phyloP scores from a whole-genome alignment of 2,113 vertebrate genomes.

The Crotalus viridis region DNA sequence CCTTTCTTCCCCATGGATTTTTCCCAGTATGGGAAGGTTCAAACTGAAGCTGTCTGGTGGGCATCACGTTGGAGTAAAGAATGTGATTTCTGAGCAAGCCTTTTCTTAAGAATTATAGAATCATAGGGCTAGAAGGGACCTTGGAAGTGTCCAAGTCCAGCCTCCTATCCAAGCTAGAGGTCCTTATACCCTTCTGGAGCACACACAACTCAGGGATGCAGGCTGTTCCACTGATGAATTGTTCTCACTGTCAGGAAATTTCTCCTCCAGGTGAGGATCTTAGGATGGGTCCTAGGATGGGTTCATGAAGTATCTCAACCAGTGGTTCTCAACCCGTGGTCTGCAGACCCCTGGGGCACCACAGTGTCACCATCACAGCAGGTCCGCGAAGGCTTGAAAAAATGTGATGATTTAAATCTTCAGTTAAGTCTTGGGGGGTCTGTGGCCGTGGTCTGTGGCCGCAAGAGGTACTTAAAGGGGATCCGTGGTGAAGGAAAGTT shows the following conservation, averaged over 20 bases:
- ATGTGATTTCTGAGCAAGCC: neutral
- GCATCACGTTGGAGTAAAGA: neutral
- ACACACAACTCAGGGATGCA: neutral
- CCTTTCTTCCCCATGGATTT: neutral
- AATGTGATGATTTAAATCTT: too few species aligned
- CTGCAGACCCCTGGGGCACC: too few species aligned
- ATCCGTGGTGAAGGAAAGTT: neutral
- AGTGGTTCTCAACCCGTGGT: neutral
- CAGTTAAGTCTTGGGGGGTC: too few species aligned
- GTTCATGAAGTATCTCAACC: neutral
- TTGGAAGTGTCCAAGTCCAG: neutral
- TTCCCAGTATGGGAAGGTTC: neutral
- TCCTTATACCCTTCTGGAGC: neutral
- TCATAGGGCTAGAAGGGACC: neutral
- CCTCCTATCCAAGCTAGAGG: too few species aligned
- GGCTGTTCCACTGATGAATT: neutral
- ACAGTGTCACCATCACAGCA: too few species aligned
- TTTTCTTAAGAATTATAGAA: neutral
- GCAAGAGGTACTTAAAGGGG: too few species aligned
- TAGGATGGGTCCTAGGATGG: too few species aligned
- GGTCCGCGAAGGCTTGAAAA: too few species aligned
- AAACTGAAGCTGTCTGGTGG: neutral
- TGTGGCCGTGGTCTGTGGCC: too few species aligned
- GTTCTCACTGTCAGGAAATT: neutral
- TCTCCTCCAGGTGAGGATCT: neutral